phyloP scores from a whole-genome alignment of 2,113 vertebrate genomes.

The Polypterus senegalus region DNA sequence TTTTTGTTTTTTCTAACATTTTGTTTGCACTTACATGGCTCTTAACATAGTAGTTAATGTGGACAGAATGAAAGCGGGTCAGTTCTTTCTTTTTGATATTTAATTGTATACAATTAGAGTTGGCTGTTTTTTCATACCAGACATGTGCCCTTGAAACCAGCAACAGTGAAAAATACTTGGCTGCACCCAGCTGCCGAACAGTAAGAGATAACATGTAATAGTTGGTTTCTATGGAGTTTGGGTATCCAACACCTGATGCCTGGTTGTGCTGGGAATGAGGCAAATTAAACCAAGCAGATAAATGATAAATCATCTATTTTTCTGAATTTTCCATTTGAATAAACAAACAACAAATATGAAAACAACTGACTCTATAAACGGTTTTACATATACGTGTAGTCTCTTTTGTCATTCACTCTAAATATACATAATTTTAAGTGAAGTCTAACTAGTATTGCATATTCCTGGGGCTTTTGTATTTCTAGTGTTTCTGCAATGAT shows the following conservation, averaged over 20 bases:
- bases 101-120: too few species aligned
- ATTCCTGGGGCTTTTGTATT: too few species aligned
- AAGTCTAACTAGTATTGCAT: too few species aligned
- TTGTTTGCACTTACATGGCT: constrained; percentile 24
- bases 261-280: constrained; percentile 1
- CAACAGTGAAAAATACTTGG: not conserved
- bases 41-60: too few species aligned
- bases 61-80: too few species aligned
- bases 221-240: constrained; percentile 5
- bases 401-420: too few species aligned
- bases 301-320: not conserved
- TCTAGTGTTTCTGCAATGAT: too few species aligned
- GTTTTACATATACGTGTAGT: too few species aligned
- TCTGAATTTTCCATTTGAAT: not conserved
- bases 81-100: too few species aligned
- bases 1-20: constrained; percentile 4
- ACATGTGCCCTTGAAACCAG: not conserved
- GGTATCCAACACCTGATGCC: constrained; percentile 1
- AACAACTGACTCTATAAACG: too few species aligned
- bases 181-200: constrained; percentile 1
- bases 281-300: constrained; percentile 7
- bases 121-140: not conserved
- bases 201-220: constrained; percentile 1
- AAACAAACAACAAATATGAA: not conserved
- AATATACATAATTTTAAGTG: too few species aligned